These are phyloP conservation scores for Spodoptera exigua DNA, from an alignment of 2,888 invertebrate genomes.

Conservation along the genomic window DNA sequence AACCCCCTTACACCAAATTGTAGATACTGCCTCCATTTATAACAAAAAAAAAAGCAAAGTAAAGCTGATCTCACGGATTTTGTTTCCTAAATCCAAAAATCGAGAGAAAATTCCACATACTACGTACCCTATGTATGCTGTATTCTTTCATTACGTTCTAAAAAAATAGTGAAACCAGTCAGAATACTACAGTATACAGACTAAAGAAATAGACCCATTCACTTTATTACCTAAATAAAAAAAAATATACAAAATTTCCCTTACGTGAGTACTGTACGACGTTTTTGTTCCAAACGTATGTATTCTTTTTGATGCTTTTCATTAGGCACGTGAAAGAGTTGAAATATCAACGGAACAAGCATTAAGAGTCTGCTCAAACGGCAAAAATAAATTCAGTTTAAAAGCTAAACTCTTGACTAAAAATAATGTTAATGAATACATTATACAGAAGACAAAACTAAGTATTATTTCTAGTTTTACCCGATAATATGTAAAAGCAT, in stretches of 20 bases:
- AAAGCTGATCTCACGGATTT: no score
- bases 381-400: no score
- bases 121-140: neutral
- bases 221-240: slow-evolving; percentile 47
- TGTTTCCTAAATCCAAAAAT: no score
- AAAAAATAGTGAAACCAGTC: slow-evolving; percentile 19
- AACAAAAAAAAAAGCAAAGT: slow-evolving; percentile 1
- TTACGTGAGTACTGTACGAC: neutral
- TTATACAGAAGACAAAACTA: no score
- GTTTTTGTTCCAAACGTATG: slow-evolving; percentile 24
- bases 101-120: neutral
- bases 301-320: slow-evolving; percentile 39
- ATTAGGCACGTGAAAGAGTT: slow-evolving; percentile 32
- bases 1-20: no score
- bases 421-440: no score
- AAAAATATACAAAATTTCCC: slow-evolving; percentile 34
- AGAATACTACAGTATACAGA: slow-evolving; percentile 25
- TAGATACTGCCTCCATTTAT: no score
- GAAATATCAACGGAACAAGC: slow-evolving; percentile 21
- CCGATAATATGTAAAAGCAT: no score
- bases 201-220: slow-evolving; percentile 18
- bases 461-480: no score
- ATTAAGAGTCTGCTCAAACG: slow-evolving; percentile 12
- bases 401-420: no score
- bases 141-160: slow-evolving; percentile 14